Base-by-base conservation (phyloP, 2,113 vertebrate genomes). In the Pungitius pungitius region DNA sequence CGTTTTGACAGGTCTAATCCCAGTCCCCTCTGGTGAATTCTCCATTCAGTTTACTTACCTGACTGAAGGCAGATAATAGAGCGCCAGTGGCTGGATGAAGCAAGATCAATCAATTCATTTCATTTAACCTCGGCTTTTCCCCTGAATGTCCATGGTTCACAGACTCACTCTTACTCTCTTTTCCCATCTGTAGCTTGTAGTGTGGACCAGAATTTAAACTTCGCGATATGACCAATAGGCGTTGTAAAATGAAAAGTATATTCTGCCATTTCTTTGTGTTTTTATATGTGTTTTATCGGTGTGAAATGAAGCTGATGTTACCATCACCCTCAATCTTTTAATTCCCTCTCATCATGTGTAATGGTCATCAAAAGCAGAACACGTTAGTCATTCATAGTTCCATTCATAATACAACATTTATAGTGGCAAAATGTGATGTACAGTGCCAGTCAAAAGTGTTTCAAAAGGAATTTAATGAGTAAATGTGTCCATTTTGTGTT, bases 21-120 rank as follows among this genome's bases (percentile, higher is more conserved):
- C 52, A 45, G 72, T 67, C 73, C 68, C 56, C 30, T 30, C 5
- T 5, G 30, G 30, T 30, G 30, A 64, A 3, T 52, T 52, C 43
- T 75, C 47, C 52, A 27, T 67, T 54, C 39, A 9, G 24, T 69
- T 87, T 27, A 59, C 55, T 59, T 66, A 71, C 71, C 73, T 63
- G 69, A 67, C 64, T 77, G 66, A 30, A n/a, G 52, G 55, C 63
- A 75, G 33, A 61, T 69, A 69, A 83, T 39, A 58, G 22, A 68
- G 35, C 49, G 26, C 22, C 17, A 13, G 62, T 59, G 73, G 33
- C 57, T 78, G 69, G 59, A 80, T 67, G 63, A 70, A 65, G 78
- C 59, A 71, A 65, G 49, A 79, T 69, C 42, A 69, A 87, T 82
- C 78, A 73, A 78, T 89, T 71, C 20, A 37, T 78, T 86, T 63